Conservation (phyloP, 1,140 invertebrate genomes). For the Oncopodura yosiiana region DNA sequence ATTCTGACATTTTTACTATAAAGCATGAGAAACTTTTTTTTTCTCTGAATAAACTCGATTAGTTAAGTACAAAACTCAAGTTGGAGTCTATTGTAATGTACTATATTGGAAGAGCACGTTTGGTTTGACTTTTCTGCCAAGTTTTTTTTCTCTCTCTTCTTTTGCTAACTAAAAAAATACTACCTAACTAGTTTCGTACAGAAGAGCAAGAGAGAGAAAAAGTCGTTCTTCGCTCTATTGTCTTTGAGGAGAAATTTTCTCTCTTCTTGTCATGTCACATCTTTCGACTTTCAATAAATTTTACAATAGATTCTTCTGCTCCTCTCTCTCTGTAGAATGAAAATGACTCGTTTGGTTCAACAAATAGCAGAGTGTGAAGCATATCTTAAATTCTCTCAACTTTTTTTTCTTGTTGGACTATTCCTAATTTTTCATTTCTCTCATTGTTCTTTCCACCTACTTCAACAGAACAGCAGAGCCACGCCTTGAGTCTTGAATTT, state of each 20-base stretch:
- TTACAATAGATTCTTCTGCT: not conserved
- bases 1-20: not conserved
- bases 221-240: not conserved
- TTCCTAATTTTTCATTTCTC: not conserved
- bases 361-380: too few relatives aligned
- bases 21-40: not conserved
- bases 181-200: not conserved
- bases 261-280: conserved; percentile 7
- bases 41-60: not conserved
- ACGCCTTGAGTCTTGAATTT: conserved; percentile 4
- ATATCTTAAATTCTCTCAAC: not conserved
- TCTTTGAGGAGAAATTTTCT: conserved; percentile 11
- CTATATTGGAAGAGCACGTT: not conserved
- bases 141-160: conserved; percentile 4
- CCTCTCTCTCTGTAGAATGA: too few relatives aligned
- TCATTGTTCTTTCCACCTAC: conserved; percentile 2
- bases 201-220: not conserved
- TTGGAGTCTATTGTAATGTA: not conserved
- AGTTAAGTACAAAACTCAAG: not conserved
- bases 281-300: not conserved
- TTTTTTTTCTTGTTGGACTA: not conserved
- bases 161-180: conserved; percentile 7
- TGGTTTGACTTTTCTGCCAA: conserved; percentile 10
- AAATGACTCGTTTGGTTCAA: too few relatives aligned
- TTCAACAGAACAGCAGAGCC: not conserved